These are phyloP conservation scores for Psilopogon haemacephalus DNA, from an alignment of 2,113 vertebrate genomes.

Conservation along the genomic window DNA sequence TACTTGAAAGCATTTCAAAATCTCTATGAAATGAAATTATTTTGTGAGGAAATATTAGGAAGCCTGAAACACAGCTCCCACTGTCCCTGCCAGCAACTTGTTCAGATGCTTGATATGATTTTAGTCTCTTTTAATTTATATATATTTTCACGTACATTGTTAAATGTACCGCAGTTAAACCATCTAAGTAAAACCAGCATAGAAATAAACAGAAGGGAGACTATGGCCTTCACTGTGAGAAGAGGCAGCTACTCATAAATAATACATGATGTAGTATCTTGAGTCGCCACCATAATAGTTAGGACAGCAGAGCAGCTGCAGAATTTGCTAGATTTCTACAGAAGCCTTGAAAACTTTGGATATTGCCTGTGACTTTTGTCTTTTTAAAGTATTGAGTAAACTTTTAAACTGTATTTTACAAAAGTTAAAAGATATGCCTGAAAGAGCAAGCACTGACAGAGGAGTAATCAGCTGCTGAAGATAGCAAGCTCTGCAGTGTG, in stretches of 20 bases:
- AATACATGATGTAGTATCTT: not conserved
- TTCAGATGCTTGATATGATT: not conserved
- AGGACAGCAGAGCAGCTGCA: not conserved
- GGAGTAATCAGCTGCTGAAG: not conserved
- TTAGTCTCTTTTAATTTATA: not conserved
- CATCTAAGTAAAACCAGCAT: not conserved
- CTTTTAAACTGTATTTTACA: not conserved
- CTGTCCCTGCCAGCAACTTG: not conserved
- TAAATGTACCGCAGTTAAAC: not conserved
- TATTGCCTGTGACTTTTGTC: not conserved
- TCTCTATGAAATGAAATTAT: not conserved
- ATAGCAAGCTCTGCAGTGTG: rapidly evolving
- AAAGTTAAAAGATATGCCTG: not conserved
- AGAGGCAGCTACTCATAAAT: not conserved
- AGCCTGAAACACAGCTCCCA: not conserved
- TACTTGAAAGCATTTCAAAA: not conserved
- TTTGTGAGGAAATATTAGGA: not conserved
- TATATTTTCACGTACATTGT: not conserved
- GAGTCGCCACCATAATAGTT: not conserved
- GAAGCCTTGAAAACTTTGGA: not conserved
- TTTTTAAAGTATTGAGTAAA: not conserved
- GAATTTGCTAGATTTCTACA: not conserved
- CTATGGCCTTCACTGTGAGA: not conserved
- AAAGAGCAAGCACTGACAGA: not conserved
- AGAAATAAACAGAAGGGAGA: not conserved